Percentiles rank a stretch among this genome's conserved stretches.
These are phyloP conservation scores for Drosophila ezoana DNA, from an alignment of 2,888 invertebrate species.

Conservation along the genomic window DNA sequence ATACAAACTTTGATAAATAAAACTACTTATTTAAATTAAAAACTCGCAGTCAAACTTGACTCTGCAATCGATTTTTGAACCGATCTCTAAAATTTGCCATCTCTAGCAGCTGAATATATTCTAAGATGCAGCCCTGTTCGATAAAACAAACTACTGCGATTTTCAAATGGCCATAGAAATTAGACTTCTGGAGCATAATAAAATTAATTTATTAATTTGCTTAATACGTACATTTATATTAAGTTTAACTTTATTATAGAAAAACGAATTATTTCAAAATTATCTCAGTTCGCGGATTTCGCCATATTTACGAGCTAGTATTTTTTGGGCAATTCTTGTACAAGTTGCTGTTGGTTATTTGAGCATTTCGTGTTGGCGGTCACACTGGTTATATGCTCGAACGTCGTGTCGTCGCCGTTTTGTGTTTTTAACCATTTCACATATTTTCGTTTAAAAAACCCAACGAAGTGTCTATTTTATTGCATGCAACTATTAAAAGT, in stretches of 20 bases:
- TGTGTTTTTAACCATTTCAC: slow-evolving; percentile 60
- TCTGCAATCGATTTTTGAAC: neutral
- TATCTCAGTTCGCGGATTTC: neutral
- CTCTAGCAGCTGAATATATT: neutral
- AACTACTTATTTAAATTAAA: neutral
- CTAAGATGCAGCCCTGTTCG: slow-evolving; percentile 13
- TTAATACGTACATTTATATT: no score
- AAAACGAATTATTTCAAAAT: neutral
- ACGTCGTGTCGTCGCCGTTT: slow-evolving; percentile 60
- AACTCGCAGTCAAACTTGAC: no score
- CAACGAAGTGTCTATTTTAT: slow-evolving; percentile 60
- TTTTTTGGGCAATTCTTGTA: slow-evolving; percentile 30
- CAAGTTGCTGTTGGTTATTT: slow-evolving; percentile 24
- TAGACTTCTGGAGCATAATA: neutral
- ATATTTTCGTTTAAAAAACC: slow-evolving; percentile 65
- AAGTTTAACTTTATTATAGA: neutral
- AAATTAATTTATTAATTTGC: no score
- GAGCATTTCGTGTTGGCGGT: slow-evolving; percentile 16
- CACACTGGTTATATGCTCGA: slow-evolving; percentile 56
- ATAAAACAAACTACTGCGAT: neutral
- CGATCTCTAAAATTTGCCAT: slow-evolving; percentile 17
- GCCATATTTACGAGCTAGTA: neutral
- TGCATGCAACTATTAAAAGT: slow-evolving; percentile 54
- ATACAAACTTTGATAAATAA: slow-evolving; percentile 1
- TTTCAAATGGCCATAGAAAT: neutral